Evolutionary conservation across 2,797 vertebrate species (phyloP), one percentile per base, ranked within the genome.

Genomic region (Myiothlypis coronata): DNA sequence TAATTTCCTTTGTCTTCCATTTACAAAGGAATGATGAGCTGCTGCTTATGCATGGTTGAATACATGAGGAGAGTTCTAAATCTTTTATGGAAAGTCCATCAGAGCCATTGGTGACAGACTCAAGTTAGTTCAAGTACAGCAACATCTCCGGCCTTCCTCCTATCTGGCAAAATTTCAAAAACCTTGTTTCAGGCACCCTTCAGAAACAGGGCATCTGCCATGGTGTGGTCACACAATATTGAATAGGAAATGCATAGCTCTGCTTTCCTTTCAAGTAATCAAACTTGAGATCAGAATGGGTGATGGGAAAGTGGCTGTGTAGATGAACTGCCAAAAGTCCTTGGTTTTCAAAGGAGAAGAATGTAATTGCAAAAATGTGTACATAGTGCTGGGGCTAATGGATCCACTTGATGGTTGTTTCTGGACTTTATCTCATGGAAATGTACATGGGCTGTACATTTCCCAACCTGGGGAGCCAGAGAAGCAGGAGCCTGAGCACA

Each of bases 141-240:
- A 74, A 7, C 2, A 3, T 59, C 26, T 56, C 15, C 56, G 3
- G 1, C n/a, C 27, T 55, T 64, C 50, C 44, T 87, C 15, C 46
- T 24, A n/a, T 52, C 41, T 63, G 52, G 52, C 28, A 86, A 6
- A 53, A 28, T 59, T 83, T 85, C 70, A 60, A 47, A 69, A 87
- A 46, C 11, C 8, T 57, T 75, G 9, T 79, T 78, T 69, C 20
- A 65, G 70, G 18, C 11, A 41, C 9, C 13, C 8, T 47, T 53
- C 55, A 65, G 59, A 84, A 72, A 39, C 12, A 24, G 14, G 28
- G 7, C 1, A 2, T 46, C 49, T 69, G 70, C 43, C 19, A 4
- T 5, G 2, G 8, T 37, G 56, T 39, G 23, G 46, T 68, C 27
- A 19, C 13, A 5, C 8, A 21, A 0, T 39, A 32, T 41, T 52